Conservation (phyloP, 2,113 vertebrate species). For the Numenius arquata region DNA sequence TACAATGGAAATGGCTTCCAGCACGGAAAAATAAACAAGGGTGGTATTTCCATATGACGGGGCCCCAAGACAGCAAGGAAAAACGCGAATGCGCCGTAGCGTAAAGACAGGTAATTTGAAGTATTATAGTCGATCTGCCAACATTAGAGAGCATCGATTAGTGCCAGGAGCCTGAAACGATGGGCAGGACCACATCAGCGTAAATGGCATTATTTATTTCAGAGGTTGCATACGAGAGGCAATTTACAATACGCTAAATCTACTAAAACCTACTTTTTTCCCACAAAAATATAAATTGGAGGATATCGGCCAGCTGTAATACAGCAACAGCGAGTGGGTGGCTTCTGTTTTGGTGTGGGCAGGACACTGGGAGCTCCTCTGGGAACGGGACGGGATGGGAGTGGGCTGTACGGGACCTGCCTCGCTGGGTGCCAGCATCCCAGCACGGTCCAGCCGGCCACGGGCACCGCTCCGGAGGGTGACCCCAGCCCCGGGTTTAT, state of each 20-base stretch:
- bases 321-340: neutral
- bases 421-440: rapidly evolving
- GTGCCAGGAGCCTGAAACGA: neutral
- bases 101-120: neutral
- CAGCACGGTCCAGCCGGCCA: rapidly evolving
- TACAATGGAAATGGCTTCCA: neutral
- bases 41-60: rapidly evolving
- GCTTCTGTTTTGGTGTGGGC: neutral
- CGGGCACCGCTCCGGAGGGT: neutral
- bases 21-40: neutral
- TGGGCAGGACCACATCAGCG: neutral
- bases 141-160: neutral
- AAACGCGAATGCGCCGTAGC: rapidly evolving
- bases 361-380: neutral
- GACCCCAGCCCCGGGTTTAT: neutral
- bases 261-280: neutral
- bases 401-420: rapidly evolving
- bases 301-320: rapidly evolving
- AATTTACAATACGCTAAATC: too few species aligned
- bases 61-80: neutral
- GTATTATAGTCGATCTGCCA: neutral
- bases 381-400: rapidly evolving
- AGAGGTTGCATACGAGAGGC: rapidly evolving
- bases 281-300: neutral
- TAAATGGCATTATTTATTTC: neutral